Evolutionary conservation across 1,140 invertebrate species (phyloP).

Genomic region (Xylocopa sonorina): DNA sequence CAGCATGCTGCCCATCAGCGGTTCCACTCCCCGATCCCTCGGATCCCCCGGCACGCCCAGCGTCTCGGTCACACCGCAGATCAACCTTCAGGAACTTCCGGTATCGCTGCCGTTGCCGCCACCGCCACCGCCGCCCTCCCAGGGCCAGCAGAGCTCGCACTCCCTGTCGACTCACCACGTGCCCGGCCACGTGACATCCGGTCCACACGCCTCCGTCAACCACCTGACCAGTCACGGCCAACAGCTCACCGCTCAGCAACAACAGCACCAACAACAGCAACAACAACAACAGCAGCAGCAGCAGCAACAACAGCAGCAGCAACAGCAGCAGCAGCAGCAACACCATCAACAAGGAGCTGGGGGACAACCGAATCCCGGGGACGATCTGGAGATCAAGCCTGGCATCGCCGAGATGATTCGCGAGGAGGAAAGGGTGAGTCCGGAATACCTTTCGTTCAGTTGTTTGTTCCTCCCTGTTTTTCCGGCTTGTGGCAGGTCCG

Average conservation of each 20-base stretch:
- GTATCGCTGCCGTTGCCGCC: constrained; percentile 74
- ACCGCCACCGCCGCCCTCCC: constrained; percentile 76
- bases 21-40: constrained; percentile 75
- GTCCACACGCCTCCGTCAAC: constrained; percentile 74
- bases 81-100: constrained; percentile 80
- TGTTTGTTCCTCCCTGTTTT: background rate
- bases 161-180: constrained; percentile 80
- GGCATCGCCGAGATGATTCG: constrained; percentile 97
- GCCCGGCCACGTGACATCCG: constrained; percentile 81
- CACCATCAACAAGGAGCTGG: constrained; percentile 74
- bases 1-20: constrained; percentile 62
- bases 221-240: constrained; percentile 79
- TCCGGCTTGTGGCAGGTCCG: no score
- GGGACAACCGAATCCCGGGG: constrained; percentile 79
- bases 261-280: constrained; percentile 55
- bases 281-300: constrained; percentile 63
- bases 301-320: constrained; percentile 74
- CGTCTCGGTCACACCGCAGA: constrained; percentile 78
- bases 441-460: background rate
- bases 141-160: constrained; percentile 75
- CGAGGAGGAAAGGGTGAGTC: constrained; percentile 97
- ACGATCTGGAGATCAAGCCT: constrained; percentile 95
- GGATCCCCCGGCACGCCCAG: constrained; percentile 76
- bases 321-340: constrained; percentile 64
- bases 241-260: constrained; percentile 71